Evolutionary conservation across 1,140 invertebrate species (phyloP), one percentile per base, ranked within the genome.

Genomic region (Bicyclus anynana): DNA sequence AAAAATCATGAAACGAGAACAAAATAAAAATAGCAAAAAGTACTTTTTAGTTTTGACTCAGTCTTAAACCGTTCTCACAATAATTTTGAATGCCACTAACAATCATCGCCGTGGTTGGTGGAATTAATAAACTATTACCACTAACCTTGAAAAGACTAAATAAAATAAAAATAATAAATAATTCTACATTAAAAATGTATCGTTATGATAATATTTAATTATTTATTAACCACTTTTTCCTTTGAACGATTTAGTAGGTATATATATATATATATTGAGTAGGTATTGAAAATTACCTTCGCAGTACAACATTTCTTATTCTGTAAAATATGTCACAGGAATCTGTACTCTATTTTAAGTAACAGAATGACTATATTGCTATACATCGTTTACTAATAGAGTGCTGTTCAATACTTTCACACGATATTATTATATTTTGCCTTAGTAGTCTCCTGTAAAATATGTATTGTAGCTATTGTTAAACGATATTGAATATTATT

Each of bases 221-320:
- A 74, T 80, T 77, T 80, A 81, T 84, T 79, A 81, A 75, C 67
- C 78, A 83, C 81, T 84, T 81, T 83, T 81, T 81, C 74, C 73
- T 73, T 75, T 73, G 72, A 80, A 72, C 78, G 72, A 73, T 82
- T 82, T 65, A 47, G 56, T 75, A n/a, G n/a, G n/a, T n/a, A n/a
- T n/a, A n/a, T n/a, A n/a, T 77, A 80, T 78, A 74, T 79, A 70
- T 77, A 83, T 83, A 84, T 82, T 77, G 67, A 70, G 67, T 58
- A 69, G 42, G 67, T 80, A 84, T 84, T 81, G 81, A 84, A 80
- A 76, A 76, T 58, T n/a, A 35, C 12, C 27, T 29, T 10, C 2
- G 12, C 57, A 7, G 14, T 44, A 10, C 17, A 37, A 59, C 69
- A 73, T n/a, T 65, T 17, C 62, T 7, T 49, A 75, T n/a, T 14